phyloP scores from a whole-genome alignment of 2,113 vertebrate species.

The Herpailurus yagouaroundi region DNA sequence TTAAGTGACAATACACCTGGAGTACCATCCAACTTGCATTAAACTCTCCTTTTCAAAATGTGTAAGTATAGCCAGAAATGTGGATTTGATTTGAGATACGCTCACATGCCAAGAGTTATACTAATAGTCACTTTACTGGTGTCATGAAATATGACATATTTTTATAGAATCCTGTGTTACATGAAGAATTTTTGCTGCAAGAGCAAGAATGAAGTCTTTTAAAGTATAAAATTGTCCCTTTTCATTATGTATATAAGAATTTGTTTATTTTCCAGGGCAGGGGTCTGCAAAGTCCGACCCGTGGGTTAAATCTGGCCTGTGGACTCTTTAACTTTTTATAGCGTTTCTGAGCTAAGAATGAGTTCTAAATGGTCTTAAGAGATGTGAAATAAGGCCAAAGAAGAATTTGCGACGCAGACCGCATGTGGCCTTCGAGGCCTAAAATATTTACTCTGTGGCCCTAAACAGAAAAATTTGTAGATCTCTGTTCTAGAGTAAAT shows the following conservation, averaged over 20 bases:
- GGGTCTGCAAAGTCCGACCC: fast-evolving
- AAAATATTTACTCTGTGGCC: neutral
- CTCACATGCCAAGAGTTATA: neutral
- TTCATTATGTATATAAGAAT: neutral
- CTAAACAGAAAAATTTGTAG: neutral
- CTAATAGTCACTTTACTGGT: slow-evolving; percentile 45
- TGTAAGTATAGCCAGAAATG: slow-evolving; percentile 62
- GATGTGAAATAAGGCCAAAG: neutral
- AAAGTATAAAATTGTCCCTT: neutral
- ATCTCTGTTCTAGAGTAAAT: neutral
- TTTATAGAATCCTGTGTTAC: neutral
- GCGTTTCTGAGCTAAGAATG: neutral
- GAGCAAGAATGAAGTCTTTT: neutral
- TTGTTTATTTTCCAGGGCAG: slow-evolving; percentile 25
- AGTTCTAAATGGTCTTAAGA: neutral
- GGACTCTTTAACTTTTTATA: neutral
- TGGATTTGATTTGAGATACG: slow-evolving; percentile 71
- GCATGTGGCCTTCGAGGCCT: neutral
- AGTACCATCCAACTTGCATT: slow-evolving; percentile 59
- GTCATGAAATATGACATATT: neutral
- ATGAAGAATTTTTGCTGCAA: neutral
- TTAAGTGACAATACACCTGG: slow-evolving; percentile 77
- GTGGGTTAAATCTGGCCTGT: neutral
- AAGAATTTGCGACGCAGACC: neutral
- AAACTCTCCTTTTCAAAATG: slow-evolving; percentile 77